Evolutionary conservation across 2,113 vertebrate genomes (phyloP).

Genomic region (Crocuta crocuta): DNA sequence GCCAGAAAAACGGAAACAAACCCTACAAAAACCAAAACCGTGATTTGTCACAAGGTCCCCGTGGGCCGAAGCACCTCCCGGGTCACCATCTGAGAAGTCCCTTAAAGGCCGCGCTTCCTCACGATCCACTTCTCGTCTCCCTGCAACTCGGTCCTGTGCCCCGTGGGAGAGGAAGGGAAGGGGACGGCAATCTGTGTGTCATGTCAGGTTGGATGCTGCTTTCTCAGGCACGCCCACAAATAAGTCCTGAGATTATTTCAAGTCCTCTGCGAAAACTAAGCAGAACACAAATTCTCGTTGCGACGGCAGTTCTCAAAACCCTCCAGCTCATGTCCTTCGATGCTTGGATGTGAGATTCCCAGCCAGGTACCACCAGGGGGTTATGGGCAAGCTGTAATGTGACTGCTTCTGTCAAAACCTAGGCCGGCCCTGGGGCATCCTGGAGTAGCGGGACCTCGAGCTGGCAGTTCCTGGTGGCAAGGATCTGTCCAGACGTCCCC

Average conservation of each 20-base stretch:
- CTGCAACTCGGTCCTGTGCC: rapidly evolving
- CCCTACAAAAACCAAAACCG: not conserved
- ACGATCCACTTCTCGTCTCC: not conserved
- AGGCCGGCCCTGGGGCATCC: not conserved
- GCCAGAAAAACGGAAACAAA: not conserved
- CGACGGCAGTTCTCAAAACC: not conserved
- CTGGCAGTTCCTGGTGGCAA: not conserved
- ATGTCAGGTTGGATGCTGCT: not conserved
- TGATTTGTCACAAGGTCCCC: not conserved
- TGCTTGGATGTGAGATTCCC: not conserved
- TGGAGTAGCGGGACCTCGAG: too few species aligned
- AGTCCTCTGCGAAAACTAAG: not conserved
- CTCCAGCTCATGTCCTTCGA: not conserved
- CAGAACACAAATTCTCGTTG: not conserved
- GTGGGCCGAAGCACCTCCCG: not conserved
- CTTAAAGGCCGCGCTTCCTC: rapidly evolving
- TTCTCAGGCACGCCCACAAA: not conserved
- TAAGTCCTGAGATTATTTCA: not conserved
- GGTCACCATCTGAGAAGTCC: not conserved
- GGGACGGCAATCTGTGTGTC: rapidly evolving
- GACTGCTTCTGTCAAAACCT: not conserved
- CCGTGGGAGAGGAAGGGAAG: not conserved
- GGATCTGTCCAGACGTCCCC: not conserved
- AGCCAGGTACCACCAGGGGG: not conserved
- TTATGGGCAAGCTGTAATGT: rapidly evolving